Evolutionary conservation across 1,140 invertebrate genomes (phyloP), one percentile per base, ranked within the genome.

Genomic region (Chelonus insularis): DNA sequence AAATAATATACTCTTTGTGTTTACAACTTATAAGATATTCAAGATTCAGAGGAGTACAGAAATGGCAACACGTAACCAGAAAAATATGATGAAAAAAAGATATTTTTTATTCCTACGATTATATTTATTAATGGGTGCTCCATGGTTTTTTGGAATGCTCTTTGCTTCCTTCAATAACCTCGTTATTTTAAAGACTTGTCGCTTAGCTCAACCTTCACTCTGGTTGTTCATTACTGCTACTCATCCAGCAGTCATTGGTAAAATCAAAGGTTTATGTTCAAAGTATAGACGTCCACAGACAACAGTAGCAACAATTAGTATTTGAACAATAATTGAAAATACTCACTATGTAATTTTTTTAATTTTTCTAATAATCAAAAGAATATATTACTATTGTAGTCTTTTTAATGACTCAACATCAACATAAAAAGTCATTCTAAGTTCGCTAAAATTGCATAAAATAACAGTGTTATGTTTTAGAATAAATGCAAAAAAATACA

Each of bases 101-200:
- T 77, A 76, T 56, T 57, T 71, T 36, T 21, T 77, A 1, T 75
- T 76, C 41, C 16, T 77, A 14, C 72, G 62, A 39, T 34, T 77
- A n/a, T 77, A 77, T 29, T 36, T 76, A 0, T 48, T 76, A 14
- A 77, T 76, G 75, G 74, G 75, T 1, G 66, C 75, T 0, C 75
- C 75, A 0, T 77, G 75, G 75, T 76, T 76, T 36, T 76, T 76
- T 32, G 75, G 74, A 0, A 62, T 63, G 18, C 43, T 75, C 1
- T 37, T 71, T 1, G 75, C 73, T 0, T 75, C 70, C 23, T 2
- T 75, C 20, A 75, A 76, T 56, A 60, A 71, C 11, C 60, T 76
- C 0, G 63, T 71, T 8, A 11, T 72, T 0, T 34, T 76, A 1
- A 76, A 75, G 50, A 58, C 72, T 29, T 77, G 75, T 29, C 60